Evolutionary conservation across 2,113 vertebrate genomes (phyloP).

Genomic region (Capreolus pygargus): DNA sequence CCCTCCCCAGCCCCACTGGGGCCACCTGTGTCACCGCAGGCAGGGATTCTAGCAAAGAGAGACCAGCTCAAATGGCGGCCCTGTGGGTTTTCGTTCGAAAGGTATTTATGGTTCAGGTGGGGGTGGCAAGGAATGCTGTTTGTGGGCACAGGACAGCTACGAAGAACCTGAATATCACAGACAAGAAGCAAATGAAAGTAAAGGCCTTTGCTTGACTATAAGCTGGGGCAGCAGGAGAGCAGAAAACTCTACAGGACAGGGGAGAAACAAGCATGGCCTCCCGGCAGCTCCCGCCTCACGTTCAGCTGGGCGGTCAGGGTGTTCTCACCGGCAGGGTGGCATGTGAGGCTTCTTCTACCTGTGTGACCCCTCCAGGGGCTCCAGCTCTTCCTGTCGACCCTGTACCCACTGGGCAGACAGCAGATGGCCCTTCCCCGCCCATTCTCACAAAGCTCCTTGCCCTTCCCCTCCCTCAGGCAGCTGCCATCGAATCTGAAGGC

Average conservation of each 20-base stretch:
- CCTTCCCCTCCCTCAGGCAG: accelerated
- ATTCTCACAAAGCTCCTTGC: background rate
- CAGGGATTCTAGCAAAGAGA: background rate
- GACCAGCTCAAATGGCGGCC: background rate
- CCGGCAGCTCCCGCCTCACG: background rate
- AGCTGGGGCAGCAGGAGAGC: background rate
- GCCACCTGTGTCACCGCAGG: background rate
- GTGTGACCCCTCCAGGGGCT: background rate
- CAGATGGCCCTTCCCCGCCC: background rate
- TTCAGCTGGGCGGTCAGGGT: background rate
- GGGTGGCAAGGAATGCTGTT: too few relatives aligned
- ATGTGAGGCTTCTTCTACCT: background rate
- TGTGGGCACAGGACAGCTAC: background rate
- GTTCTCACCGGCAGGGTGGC: accelerated
- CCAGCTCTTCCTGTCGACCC: background rate
- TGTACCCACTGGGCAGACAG: background rate
- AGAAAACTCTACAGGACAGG: background rate
- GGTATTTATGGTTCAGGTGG: background rate
- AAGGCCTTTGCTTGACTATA: background rate
- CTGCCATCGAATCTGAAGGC: background rate
- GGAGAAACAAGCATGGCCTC: background rate
- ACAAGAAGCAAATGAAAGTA: background rate
- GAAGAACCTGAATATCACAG: background rate
- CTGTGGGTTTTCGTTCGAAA: background rate
- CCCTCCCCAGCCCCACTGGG: background rate